phyloP scores from a whole-genome alignment of 35 echinoderm and acorn worm genomes.

The Heliocidaris tuberculata region DNA sequence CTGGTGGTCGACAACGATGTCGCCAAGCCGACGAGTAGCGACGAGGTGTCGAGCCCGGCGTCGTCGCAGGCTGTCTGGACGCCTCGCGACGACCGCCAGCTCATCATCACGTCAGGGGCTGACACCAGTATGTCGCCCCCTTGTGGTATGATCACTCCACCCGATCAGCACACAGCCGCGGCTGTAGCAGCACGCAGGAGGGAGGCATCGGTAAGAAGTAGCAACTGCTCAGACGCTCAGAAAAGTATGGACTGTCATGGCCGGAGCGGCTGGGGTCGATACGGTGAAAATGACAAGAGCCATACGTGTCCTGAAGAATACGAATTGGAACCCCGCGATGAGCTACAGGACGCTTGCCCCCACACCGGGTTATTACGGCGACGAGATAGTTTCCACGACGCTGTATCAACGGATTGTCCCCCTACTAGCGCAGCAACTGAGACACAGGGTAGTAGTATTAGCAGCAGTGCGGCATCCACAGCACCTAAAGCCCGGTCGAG shows the following conservation, averaged over 20 bases:
- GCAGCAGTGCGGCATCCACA: not conserved
- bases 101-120: conserved; percentile 38
- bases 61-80: conserved; percentile 29
- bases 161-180: not conserved
- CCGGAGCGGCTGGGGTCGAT: conserved; percentile 55
- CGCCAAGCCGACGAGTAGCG: not conserved
- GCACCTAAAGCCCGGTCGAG: not conserved
- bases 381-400: conserved; percentile 46
- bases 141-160: not conserved
- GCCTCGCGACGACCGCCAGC: not conserved
- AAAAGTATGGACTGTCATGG: conserved; percentile 55
- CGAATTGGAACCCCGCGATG: conserved; percentile 71
- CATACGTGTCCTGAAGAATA: conserved; percentile 60
- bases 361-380: conserved; percentile 62
- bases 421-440: conserved; percentile 12
- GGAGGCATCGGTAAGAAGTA: conserved; percentile 22
- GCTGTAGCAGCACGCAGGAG: conserved; percentile 18
- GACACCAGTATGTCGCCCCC: not conserved
- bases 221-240: conserved; percentile 40
- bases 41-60: not conserved
- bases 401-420: conserved; percentile 36
- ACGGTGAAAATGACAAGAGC: conserved; percentile 46
- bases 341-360: conserved; percentile 58
- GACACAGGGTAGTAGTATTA: conserved; percentile 14
- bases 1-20: conserved; percentile 31